Evolutionary conservation across 1,140 invertebrate genomes (phyloP), one percentile per base, ranked within the genome.

Genomic region (Macrotrachela quadricornifera): DNA sequence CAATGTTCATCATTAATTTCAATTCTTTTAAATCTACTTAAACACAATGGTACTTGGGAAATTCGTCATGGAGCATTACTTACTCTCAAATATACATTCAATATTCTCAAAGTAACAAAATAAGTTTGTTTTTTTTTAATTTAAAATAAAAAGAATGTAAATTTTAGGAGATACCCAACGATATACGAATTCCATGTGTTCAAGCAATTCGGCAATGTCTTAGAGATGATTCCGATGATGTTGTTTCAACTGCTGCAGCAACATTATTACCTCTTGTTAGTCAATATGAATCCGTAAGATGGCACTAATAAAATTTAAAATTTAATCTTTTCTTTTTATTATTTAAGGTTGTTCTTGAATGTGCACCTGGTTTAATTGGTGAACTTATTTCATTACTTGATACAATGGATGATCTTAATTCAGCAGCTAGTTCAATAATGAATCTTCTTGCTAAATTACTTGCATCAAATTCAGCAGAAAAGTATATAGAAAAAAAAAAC

Each of bases 1-100:
- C 43, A 58, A 68, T 13, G 74, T 77, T 57, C 80, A 87, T 46
- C 64, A 75, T 44, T 73, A 74, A 77, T 85, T 46, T 66, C 85
- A 9, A 71, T 72, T 8, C 74, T 83, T 49, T 69, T 91, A 41
- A 63, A 85, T 3, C 75, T 81, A 62, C 70, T 94, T 13, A 69
- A 88, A 43, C 64, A 75, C 49, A 79, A 85, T 58, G 72, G 75
- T 48, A 82, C 87, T 64, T 95, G 90, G 88, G 87, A 94, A 69
- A 85, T 86, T 1, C 71, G 88, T 14, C 88, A 96, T 65, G 88
- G 88, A 13, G 86, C 84, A 8, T 69, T 94, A 4, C 73, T 95
- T 1, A 87, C 84, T 10, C 73, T 94, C 17, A 95, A 95, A 68
- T 95, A 95, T 73, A 70, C 94, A 48, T 72, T 92, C 41, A 85